These are phyloP conservation scores for Pseudoips prasinana DNA, from an alignment of 2,888 invertebrate species.

Conservation along the genomic window DNA sequence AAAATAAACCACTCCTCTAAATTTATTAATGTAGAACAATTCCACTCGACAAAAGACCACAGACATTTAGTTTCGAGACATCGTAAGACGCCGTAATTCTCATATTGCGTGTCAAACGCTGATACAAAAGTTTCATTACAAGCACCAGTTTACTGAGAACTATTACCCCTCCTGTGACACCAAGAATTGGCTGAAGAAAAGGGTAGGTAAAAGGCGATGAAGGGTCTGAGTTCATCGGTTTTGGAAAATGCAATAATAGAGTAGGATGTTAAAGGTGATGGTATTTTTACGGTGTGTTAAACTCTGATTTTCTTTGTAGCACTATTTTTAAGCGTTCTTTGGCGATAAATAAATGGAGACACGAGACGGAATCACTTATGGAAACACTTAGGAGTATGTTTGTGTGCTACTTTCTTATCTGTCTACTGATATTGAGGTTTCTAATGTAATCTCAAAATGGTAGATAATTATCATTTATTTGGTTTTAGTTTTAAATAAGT, in stretches of 20 bases:
- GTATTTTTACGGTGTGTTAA: constrained; percentile 38
- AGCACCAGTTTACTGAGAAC: constrained; percentile 25
- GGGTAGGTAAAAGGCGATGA: neutral
- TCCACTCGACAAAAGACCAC: constrained; percentile 43
- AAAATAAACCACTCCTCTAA: constrained; percentile 14
- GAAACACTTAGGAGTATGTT: too few relatives aligned
- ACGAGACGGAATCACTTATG: too few relatives aligned
- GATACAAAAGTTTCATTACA: constrained; percentile 40
- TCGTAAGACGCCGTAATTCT: constrained; percentile 64
- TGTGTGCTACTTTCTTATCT: too few relatives aligned
- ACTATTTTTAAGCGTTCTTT: constrained; percentile 6
- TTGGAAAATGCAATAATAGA: constrained; percentile 37
- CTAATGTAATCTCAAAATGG: too few relatives aligned
- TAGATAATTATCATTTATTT: too few relatives aligned
- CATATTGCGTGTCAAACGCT: constrained; percentile 63
- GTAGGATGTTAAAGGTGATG: constrained; percentile 40
- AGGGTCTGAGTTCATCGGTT: constrained; percentile 26
- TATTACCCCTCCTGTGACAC: constrained; percentile 4
- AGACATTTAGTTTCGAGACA: constrained; percentile 51
- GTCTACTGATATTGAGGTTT: too few relatives aligned
- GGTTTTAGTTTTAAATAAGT: too few relatives aligned
- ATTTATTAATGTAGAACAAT: constrained; percentile 24
- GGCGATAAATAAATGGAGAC: too few relatives aligned
- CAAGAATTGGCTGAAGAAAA: constrained; percentile 1
- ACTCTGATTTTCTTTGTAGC: constrained; percentile 28